Conservation (phyloP, 2,113 vertebrate genomes). For the Mixornis gularis region DNA sequence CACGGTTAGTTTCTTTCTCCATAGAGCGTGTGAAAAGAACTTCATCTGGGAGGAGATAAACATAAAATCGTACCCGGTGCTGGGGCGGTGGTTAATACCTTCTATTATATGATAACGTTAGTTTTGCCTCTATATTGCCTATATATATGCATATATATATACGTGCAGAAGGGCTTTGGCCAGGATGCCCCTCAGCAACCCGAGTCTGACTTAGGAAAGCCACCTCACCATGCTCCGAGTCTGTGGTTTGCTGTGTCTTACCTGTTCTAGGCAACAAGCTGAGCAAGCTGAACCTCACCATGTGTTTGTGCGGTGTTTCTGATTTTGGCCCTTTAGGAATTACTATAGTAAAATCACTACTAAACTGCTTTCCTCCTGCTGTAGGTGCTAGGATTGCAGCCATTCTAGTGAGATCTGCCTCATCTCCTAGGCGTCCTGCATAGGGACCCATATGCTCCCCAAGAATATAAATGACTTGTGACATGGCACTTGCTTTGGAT, state of each 20-base stretch:
- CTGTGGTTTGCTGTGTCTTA: not conserved
- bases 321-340: not conserved
- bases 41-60: not conserved
- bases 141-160: too few species aligned
- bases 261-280: not conserved
- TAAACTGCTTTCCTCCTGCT: not conserved
- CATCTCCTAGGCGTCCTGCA: not conserved
- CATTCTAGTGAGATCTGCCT: not conserved
- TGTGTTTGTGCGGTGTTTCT: not conserved
- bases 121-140: rapidly evolving
- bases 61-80: not conserved
- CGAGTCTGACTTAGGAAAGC: not conserved
- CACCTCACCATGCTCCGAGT: rapidly evolving
- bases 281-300: not conserved
- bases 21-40: not conserved
- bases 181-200: not conserved
- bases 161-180: not conserved
- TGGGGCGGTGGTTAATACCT: not conserved
- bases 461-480: not conserved
- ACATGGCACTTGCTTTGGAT: not conserved
- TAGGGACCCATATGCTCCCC: not conserved
- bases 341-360: not conserved
- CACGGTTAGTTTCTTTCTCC: too few species aligned
- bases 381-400: not conserved
- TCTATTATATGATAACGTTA: rapidly evolving